Evolutionary conservation across 2,113 vertebrate species (phyloP).

Genomic region (Numenius arquata): DNA sequence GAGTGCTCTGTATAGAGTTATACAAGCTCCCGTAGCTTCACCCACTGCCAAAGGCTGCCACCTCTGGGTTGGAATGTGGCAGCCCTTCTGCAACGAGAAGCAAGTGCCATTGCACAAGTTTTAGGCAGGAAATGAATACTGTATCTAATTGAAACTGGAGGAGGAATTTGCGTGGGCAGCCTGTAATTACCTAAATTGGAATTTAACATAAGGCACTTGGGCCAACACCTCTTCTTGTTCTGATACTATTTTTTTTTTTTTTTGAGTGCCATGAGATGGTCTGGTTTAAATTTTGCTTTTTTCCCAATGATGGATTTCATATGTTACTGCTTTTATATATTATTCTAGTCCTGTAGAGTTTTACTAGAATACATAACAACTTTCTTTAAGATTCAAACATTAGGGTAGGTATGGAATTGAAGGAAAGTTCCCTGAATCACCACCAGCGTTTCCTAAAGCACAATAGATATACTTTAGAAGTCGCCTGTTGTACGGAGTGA

Average conservation of each 20-base stretch:
- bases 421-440: background rate
- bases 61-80: background rate
- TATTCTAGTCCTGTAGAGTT: background rate
- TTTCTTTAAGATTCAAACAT: background rate
- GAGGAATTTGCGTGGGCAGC: background rate
- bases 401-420: background rate
- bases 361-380: background rate
- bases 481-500: background rate
- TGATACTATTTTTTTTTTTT: background rate
- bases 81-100: background rate
- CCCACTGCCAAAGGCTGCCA: background rate
- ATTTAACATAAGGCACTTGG: background rate
- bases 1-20: background rate
- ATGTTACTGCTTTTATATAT: background rate
- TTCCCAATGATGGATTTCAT: background rate
- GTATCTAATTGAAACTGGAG: background rate
- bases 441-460: background rate
- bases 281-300: background rate
- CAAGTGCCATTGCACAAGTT: background rate
- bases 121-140: conserved; percentile 30
- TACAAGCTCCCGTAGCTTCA: background rate
- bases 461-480: background rate
- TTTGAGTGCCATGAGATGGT: background rate
- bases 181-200: conserved; percentile 10
- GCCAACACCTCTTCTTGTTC: background rate